These are phyloP conservation scores for Apeira syringaria DNA, from an alignment of 2,888 invertebrate species.

Conservation along the genomic window DNA sequence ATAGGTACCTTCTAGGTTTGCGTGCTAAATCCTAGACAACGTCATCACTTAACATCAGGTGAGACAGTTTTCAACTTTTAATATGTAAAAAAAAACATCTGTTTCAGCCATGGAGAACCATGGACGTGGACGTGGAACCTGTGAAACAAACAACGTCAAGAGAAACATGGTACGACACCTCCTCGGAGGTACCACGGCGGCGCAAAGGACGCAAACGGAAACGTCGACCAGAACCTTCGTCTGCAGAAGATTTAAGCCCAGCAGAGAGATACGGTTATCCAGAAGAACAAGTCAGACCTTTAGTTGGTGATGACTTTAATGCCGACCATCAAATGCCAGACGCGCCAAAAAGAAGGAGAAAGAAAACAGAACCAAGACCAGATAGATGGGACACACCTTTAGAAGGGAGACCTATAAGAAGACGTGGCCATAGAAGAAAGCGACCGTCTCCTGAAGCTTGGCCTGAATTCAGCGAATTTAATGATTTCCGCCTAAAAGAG, in stretches of 20 bases:
- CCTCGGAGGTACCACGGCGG: constrained; percentile 62
- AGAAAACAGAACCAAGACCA: constrained; percentile 52
- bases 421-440: constrained; percentile 61
- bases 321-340: constrained; percentile 44
- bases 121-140: constrained; percentile 67
- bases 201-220: constrained; percentile 84
- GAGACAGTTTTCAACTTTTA: no score
- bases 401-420: constrained; percentile 55
- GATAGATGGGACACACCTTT: constrained; percentile 66
- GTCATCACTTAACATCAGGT: no score
- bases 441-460: constrained; percentile 47
- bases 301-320: constrained; percentile 43
- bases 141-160: constrained; percentile 41
- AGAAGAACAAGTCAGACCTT: constrained; percentile 43
- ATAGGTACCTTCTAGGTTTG: no score
- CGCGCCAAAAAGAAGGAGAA: constrained; percentile 55
- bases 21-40: no score
- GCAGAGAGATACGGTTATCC: constrained; percentile 45
- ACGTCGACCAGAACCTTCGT: constrained; percentile 76
- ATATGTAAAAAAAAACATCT: no score
- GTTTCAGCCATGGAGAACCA: constrained; percentile 81
- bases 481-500: constrained; percentile 31
- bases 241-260: constrained; percentile 44
- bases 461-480: constrained; percentile 55
- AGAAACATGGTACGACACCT: constrained; percentile 58